A percentile compares a stretch with the other conserved stretches of the same genome.
Evolutionary conservation across 2,888 invertebrate species (phyloP).

Genomic region (Tromatobia lineatoria): DNA sequence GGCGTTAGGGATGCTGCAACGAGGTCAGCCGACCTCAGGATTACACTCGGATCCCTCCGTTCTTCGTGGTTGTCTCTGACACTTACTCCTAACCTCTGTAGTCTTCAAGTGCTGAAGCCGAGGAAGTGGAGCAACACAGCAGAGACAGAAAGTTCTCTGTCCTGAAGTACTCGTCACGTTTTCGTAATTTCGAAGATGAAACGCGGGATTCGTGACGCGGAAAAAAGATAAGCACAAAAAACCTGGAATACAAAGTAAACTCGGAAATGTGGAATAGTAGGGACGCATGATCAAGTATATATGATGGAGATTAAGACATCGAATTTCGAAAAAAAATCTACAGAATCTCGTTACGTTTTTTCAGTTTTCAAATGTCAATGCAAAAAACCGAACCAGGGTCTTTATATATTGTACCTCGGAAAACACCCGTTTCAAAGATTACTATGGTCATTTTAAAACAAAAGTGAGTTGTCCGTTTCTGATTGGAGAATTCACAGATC

Average conservation of each 20-base stretch:
- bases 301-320: too few species aligned
- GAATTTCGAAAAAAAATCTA: too few species aligned
- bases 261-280: not conserved
- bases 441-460: too few species aligned
- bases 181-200: conserved; percentile 63
- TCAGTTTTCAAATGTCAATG: too few species aligned
- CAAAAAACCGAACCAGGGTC: too few species aligned
- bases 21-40: conserved; percentile 5
- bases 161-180: conserved; percentile 10
- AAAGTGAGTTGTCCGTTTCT: too few species aligned
- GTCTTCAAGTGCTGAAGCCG: conserved; percentile 29
- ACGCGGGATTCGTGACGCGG: conserved; percentile 20
- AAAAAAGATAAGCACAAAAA: not conserved
- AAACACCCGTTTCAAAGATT: too few species aligned
- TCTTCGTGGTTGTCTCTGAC: conserved; percentile 13
- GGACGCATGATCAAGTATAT: not conserved
- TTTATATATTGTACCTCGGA: too few species aligned
- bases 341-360: too few species aligned
- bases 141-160: conserved; percentile 22
- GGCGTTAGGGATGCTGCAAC: conserved; percentile 28
- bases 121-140: conserved; percentile 27
- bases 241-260: conserved; percentile 6
- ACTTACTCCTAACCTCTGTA: conserved; percentile 23
- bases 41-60: not conserved
- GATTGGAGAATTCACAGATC: too few species aligned